phyloP scores from a whole-genome alignment of 1,140 invertebrate genomes.

The Drosophila auraria region DNA sequence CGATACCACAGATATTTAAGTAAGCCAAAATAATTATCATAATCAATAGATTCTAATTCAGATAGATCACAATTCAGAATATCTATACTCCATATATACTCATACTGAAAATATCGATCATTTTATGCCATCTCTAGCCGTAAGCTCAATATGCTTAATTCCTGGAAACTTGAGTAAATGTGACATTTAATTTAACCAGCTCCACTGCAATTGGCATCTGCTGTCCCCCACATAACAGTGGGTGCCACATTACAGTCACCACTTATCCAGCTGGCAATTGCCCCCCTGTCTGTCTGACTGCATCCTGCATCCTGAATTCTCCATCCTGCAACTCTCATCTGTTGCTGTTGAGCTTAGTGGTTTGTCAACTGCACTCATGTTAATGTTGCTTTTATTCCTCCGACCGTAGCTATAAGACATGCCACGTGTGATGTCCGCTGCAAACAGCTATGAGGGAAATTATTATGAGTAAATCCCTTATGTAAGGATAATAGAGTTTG shows the following conservation, averaged over 20 bases:
- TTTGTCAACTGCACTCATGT: slow-evolving; percentile 39
- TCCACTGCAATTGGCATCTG: slow-evolving; percentile 39
- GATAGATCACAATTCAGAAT: no score
- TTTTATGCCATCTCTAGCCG: neutral
- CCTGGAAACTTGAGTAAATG: slow-evolving; percentile 49
- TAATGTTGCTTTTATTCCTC: slow-evolving; percentile 26
- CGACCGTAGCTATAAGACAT: slow-evolving; percentile 7
- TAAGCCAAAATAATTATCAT: no score
- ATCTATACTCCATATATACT: neutral
- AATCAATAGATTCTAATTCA: no score
- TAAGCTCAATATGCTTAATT: slow-evolving; percentile 67
- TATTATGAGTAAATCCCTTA: neutral
- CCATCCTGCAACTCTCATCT: slow-evolving; percentile 11
- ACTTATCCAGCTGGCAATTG: slow-evolving; percentile 32
- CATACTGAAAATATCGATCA: no score
- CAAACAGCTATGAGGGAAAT: neutral
- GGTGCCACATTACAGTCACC: slow-evolving; percentile 24
- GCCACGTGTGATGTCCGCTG: neutral
- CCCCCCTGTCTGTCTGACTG: neutral
- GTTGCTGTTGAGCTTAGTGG: slow-evolving; percentile 31
- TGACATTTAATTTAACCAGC: slow-evolving; percentile 42
- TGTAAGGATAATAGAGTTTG: slow-evolving; percentile 1
- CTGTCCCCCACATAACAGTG: slow-evolving; percentile 6
- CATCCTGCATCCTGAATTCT: slow-evolving; percentile 4
- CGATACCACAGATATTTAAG: no score